A percentile compares a stretch with the other conserved stretches of the same genome.
phyloP scores from a whole-genome alignment of 2,888 invertebrate species.

The Dicyrtomina minuta region DNA sequence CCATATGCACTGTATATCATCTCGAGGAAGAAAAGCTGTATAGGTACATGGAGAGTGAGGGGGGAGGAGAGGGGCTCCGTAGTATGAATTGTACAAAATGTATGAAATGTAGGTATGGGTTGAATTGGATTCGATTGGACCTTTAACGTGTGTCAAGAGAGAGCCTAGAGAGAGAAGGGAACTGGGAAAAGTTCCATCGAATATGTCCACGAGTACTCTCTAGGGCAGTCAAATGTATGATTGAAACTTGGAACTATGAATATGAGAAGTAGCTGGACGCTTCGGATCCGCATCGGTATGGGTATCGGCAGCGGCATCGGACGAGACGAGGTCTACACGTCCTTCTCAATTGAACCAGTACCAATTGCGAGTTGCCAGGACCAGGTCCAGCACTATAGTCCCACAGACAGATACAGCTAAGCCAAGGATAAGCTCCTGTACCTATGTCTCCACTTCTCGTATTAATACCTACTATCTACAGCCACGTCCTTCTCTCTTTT shows the following conservation, averaged over 20 bases:
- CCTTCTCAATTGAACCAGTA: too few species aligned
- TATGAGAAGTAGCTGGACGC: conserved; percentile 13
- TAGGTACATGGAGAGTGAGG: neutral
- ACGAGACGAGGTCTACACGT: too few species aligned
- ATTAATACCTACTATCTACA: too few species aligned
- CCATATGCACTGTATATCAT: conserved; percentile 6
- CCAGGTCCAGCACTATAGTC: too few species aligned
- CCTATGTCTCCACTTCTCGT: too few species aligned
- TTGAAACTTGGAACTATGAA: conserved; percentile 42
- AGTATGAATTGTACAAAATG: neutral
- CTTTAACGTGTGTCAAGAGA: conserved; percentile 45
- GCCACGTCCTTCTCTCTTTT: too few species aligned
- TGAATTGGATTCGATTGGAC: neutral
- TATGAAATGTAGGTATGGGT: too few species aligned
- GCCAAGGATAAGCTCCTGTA: too few species aligned
- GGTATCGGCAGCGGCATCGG: too few species aligned
- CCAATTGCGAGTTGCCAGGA: too few species aligned
- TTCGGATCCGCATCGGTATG: neutral
- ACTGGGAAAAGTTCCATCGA: conserved; percentile 29
- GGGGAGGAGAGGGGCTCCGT: neutral
- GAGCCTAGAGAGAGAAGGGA: conserved; percentile 33
- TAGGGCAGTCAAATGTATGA: conserved; percentile 40
- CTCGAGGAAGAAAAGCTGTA: neutral
- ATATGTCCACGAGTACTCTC: conserved; percentile 41
- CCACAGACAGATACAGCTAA: too few species aligned